These are phyloP conservation scores for Rotaria macrura DNA, from an alignment of 2,888 invertebrate species.

Conservation along the genomic window DNA sequence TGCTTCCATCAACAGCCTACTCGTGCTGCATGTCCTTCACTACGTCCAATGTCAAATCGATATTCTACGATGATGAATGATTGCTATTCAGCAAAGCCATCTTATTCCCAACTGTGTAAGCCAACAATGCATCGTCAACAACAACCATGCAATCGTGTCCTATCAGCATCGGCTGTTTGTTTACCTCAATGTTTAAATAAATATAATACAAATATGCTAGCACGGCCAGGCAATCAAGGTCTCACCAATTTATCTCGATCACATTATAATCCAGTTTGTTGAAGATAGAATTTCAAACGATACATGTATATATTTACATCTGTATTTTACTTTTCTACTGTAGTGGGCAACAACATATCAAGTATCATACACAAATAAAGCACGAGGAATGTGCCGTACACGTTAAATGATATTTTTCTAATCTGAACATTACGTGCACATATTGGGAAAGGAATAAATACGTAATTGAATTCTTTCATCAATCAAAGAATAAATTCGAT, in stretches of 20 bases:
- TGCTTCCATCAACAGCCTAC: not conserved
- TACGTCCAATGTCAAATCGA: not conserved
- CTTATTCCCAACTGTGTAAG: not conserved
- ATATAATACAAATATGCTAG: not conserved
- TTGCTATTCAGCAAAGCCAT: not conserved
- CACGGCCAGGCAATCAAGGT: not conserved
- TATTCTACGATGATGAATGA: not conserved
- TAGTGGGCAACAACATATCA: constrained; percentile 11
- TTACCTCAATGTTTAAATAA: not conserved
- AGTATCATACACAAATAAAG: not conserved
- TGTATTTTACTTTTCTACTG: not conserved
- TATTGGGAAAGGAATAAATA: not conserved
- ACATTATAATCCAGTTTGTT: not conserved
- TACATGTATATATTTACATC: too few relatives aligned
- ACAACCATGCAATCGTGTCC: not conserved
- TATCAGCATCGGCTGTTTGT: not conserved
- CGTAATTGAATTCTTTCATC: too few relatives aligned
- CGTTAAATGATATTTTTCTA: not conserved
- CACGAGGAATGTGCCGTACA: not conserved
- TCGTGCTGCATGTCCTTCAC: not conserved
- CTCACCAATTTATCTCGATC: not conserved
- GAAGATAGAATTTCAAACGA: not conserved
- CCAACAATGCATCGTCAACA: not conserved
- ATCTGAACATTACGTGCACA: not conserved
- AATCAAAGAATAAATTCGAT: too few relatives aligned